A percentile compares a stretch with the other conserved stretches of the same genome.
Evolutionary conservation across 2,113 vertebrate species (phyloP).

Genomic region (Apaloderma vittatum): DNA sequence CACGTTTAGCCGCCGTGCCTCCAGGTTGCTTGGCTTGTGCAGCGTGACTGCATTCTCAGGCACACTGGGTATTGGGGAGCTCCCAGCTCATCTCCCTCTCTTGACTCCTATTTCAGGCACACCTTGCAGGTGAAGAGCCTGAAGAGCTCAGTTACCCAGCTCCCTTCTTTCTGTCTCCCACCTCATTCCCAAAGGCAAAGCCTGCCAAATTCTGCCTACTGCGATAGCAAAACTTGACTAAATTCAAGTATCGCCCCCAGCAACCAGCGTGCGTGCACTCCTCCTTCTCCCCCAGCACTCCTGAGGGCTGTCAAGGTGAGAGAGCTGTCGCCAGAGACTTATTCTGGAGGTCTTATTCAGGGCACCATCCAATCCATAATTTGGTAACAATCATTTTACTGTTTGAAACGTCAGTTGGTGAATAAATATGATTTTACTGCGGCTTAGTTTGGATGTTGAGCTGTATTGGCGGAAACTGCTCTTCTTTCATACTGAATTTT

Average conservation of each 20-base stretch:
- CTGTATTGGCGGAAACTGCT: constrained; percentile 59
- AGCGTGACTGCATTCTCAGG: not conserved
- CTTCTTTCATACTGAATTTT: constrained; percentile 61
- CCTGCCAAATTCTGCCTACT: not conserved
- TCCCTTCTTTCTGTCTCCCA: not conserved
- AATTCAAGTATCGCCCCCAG: not conserved
- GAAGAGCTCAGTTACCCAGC: not conserved
- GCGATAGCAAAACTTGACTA: not conserved
- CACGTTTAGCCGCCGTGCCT: too few species aligned
- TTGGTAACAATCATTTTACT: constrained; percentile 12
- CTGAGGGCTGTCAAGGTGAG: not conserved
- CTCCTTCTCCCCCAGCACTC: not conserved
- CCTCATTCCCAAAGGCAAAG: not conserved
- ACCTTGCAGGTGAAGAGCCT: not conserved
- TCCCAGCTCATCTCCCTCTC: not conserved
- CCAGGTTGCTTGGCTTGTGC: too few species aligned
- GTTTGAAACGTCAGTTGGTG: constrained; percentile 50
- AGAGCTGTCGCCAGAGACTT: not conserved
- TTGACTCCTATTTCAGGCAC: not conserved
- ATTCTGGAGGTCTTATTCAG: not conserved
- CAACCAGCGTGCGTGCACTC: fast-evolving
- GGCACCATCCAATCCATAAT: not conserved
- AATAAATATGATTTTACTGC: constrained; percentile 54
- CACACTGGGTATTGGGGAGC: fast-evolving
- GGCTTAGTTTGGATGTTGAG: constrained; percentile 60